phyloP scores from a whole-genome alignment of 1,140 invertebrate species.

The Neuroterus valhalla region DNA sequence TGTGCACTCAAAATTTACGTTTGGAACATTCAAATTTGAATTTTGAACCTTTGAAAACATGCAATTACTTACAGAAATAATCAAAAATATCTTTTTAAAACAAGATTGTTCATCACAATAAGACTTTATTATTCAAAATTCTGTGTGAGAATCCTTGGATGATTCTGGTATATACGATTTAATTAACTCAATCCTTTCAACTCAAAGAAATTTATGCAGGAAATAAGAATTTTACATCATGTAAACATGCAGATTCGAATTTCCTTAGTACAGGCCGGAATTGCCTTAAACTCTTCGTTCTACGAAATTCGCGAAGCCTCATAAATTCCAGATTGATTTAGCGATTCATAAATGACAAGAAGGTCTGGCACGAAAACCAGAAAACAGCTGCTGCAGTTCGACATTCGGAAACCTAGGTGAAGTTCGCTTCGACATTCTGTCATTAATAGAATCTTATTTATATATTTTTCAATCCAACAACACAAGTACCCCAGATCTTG shows the following conservation, averaged over 20 bases:
- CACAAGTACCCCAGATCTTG: constrained; percentile 23
- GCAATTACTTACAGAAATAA: too few relatives aligned
- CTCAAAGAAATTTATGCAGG: too few relatives aligned
- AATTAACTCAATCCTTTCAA: too few relatives aligned
- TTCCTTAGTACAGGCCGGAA: constrained; percentile 3
- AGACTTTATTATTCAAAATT: too few relatives aligned
- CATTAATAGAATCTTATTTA: neutral
- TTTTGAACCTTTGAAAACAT: too few relatives aligned
- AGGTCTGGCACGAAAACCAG: constrained; percentile 21
- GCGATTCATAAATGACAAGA: constrained; percentile 26
- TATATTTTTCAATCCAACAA: neutral
- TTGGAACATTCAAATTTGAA: too few relatives aligned
- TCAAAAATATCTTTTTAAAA: too few relatives aligned
- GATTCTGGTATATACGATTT: too few relatives aligned
- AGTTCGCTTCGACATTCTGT: constrained; percentile 6
- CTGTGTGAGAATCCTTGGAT: too few relatives aligned
- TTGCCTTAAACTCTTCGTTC: constrained; percentile 15
- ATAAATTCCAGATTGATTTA: constrained; percentile 23
- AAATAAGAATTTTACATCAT: too few relatives aligned
- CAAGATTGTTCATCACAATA: too few relatives aligned
- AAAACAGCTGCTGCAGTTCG: constrained; percentile 28
- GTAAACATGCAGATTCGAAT: neutral
- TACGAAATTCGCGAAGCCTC: constrained; percentile 23
- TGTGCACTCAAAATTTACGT: too few relatives aligned
- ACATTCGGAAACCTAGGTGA: constrained; percentile 23